Conservation (phyloP, 2,113 vertebrate genomes). For the Ameiurus melas region DNA sequence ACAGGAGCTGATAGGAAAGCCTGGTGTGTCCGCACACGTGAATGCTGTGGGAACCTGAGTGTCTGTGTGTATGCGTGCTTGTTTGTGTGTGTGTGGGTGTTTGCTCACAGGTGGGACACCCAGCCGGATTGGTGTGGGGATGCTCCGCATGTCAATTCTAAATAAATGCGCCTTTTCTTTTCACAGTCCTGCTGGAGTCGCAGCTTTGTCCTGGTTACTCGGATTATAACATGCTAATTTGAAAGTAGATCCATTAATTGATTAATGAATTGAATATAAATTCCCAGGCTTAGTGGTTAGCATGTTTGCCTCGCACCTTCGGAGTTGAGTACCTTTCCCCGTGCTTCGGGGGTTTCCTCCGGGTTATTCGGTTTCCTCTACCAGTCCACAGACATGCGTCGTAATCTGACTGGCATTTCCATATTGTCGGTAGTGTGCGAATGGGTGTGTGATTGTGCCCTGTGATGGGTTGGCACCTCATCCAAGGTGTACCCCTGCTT, state of each 20-base stretch:
- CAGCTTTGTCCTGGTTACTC: neutral
- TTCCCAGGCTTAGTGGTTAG: neutral
- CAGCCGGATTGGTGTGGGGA: constrained; percentile 38
- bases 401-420: no score
- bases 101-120: constrained; percentile 62
- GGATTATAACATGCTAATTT: neutral
- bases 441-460: no score
- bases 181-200: neutral
- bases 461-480: no score
- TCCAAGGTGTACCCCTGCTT: no score
- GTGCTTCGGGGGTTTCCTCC: no score
- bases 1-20: constrained; percentile 69
- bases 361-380: no score
- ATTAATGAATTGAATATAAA: neutral
- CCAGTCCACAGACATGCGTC: no score
- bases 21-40: constrained; percentile 58
- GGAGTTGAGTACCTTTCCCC: no score
- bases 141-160: constrained; percentile 45
- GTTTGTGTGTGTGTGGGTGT: constrained; percentile 54
- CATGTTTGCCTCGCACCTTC: no score
- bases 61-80: constrained; percentile 30
- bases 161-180: constrained; percentile 38
- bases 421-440: no score
- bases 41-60: constrained; percentile 68
- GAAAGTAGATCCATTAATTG: neutral